Base-by-base conservation (phyloP, 2,797 vertebrate species). In the Linurgus olivaceus region DNA sequence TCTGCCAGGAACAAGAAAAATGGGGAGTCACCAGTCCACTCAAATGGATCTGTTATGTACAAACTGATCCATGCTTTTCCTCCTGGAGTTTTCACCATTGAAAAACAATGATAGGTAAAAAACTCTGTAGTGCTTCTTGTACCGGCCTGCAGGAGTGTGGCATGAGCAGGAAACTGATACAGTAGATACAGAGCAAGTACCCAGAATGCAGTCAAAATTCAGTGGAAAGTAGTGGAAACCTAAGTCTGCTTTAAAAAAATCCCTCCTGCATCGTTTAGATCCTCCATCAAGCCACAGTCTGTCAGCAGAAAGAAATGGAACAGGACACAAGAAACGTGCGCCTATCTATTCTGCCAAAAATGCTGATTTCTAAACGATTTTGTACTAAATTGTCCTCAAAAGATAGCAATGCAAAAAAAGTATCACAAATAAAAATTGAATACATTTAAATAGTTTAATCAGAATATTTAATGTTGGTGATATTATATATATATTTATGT, bases 261-360 rank as follows among this genome's bases (percentile, higher is more conserved):
- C 11, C n/a, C 16, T n/a, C 17, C 9, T 57, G 9, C 1, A 6
- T 14, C 0, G 0, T 62, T 66, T 67, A 79, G 11, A 67, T 54
- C 12, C 14, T 70, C 57, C 52, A n/a, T 45, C 28, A 50, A 55
- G 18, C 7, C 1, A 2, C 25, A 86, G 6, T 31, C 11, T 35
- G 5, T 35, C 38, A 59, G 23, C 14, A 78, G 29, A 25, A 58
- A 79, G 13, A 25, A 66, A 45, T 10, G 9, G 21, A 66, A 45
- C 4, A 37, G 7, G 10, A 65, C 10, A 82, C 11, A 57, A 35
- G 8, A 26, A 47, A 66, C 10, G 2, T 38, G 6, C 24, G 54
- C 21, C 9, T 67, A 67, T 80, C 15, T 31, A 7, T 72, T 73
- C 15, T 86, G 37, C 3, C n/a, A 20, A 73, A 93, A 86, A 42